Conservation (phyloP, 2,888 invertebrate genomes). For the Tenthredo distinguenda region DNA sequence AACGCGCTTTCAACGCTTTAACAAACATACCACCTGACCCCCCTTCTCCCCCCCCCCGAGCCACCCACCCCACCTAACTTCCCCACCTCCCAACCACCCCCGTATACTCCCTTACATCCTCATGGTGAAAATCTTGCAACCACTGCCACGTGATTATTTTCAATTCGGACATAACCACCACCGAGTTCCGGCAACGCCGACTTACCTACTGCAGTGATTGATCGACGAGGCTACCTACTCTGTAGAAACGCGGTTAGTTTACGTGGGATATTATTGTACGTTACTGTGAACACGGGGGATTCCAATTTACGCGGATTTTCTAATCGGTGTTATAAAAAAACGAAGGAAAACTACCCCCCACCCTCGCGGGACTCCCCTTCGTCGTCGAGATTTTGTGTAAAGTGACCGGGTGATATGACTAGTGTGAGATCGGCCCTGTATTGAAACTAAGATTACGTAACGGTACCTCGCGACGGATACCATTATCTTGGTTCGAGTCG, state of each 20-base stretch:
- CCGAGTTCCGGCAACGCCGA: constrained; percentile 11
- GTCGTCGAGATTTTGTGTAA: not conserved
- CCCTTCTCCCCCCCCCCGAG: not conserved
- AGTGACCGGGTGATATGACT: constrained; percentile 2
- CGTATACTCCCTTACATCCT: not conserved
- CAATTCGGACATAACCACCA: constrained; percentile 16
- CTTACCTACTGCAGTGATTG: constrained; percentile 5
- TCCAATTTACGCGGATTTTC: not conserved
- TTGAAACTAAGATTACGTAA: constrained; percentile 2
- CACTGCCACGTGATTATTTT: constrained; percentile 23
- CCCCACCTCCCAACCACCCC: not conserved
- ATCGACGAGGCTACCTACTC: not conserved
- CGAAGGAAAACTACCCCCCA: not conserved
- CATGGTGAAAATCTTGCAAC: constrained; percentile 27
- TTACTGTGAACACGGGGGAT: not conserved
- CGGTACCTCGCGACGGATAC: not conserved
- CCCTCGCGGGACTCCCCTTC: not conserved
- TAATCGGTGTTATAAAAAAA: not conserved
- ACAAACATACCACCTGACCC: not conserved
- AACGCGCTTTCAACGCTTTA: not conserved
- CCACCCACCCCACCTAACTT: not conserved
- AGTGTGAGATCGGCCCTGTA: not conserved
- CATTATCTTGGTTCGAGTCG: not conserved
- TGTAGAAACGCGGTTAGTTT: not conserved
- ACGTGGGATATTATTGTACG: not conserved